Evolutionary conservation across 2,888 invertebrate species (phyloP), one percentile per base, ranked within the genome.

Genomic region (Epistrophella euchroma): DNA sequence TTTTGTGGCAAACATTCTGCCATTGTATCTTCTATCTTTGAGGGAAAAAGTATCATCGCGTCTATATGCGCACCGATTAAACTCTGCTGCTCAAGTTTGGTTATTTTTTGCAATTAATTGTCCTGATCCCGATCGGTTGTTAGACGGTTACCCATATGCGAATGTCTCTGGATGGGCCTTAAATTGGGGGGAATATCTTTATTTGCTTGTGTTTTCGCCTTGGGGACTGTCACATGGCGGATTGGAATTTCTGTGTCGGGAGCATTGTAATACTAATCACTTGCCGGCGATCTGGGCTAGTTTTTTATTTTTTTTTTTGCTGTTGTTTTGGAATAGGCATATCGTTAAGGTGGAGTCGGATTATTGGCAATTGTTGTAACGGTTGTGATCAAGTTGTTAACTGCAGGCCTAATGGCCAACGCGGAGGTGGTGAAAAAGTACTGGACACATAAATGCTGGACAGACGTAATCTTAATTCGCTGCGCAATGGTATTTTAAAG

Each of bases 311-410:
- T 32, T 32, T 0, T 9, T 6, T 0, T 32, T 32, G 1, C 32
- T 45, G 9, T 32, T 11, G 13, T 43, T 43, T 17, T 43, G n/a
- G 40, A 60, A 52, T 32, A 4, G 11, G 1, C 10, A 45, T 19
- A n/a, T 50, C 45, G 28, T 7, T 62, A 32, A 43, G 68, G 77
- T 47, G 68, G 58, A 60, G 72, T 76, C 60, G 56, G 62, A 79
- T 74, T 84, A 64, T 78, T 68, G 84, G 43, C 79, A 75, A 75
- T 84, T 84, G 79, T 84, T 75, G 75, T 75, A 80, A 84, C 84
- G 75, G 84, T 84, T 80, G 80, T 72, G 80, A 84, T 84, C 84
- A 84, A 84, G 84, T 84, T 84, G 84, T 84, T 84, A 84, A 75
- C 58, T 75, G 55, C 15, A 17, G 50, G 70, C 79, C 71, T 80